phyloP scores from a whole-genome alignment of 35 echinoderm and acorn worm species.

The Stichopus chloronotus region DNA sequence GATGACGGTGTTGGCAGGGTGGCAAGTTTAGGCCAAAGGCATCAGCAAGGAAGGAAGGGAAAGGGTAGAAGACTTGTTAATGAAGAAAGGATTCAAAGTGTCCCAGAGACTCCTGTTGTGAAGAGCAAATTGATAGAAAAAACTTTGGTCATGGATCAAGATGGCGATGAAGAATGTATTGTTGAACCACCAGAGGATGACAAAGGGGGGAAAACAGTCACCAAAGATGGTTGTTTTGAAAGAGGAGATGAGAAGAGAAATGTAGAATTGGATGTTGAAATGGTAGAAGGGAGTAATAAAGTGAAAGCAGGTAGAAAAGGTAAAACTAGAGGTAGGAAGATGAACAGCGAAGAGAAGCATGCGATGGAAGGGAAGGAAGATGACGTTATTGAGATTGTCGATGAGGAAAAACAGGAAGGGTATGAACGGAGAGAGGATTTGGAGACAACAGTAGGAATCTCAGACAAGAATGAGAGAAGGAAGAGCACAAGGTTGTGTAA shows the following conservation, averaged over 20 bases:
- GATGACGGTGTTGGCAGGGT: background rate
- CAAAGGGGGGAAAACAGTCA: background rate
- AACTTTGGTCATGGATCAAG: background rate
- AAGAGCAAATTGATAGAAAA: background rate
- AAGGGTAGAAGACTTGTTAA: background rate
- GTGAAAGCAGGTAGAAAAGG: background rate
- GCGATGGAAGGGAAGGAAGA: background rate
- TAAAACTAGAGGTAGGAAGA: background rate
- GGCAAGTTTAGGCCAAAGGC: background rate
- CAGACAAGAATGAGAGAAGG: background rate
- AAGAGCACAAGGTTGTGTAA: background rate
- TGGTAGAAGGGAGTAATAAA: background rate
- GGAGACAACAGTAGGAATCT: too few relatives aligned
- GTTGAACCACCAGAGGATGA: background rate
- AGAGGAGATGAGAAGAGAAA: background rate
- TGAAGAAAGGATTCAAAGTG: constrained; percentile 8
- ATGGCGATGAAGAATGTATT: background rate
- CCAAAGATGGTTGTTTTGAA: background rate
- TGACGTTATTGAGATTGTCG: background rate
- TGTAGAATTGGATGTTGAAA: constrained; percentile 5
- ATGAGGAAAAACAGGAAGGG: background rate
- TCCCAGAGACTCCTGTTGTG: constrained; percentile 37
- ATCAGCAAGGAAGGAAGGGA: background rate
- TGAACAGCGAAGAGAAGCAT: background rate
- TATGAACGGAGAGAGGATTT: background rate